Evolutionary conservation across 2,113 vertebrate genomes (phyloP).

Genomic region (Cheirogaleus medius): DNA sequence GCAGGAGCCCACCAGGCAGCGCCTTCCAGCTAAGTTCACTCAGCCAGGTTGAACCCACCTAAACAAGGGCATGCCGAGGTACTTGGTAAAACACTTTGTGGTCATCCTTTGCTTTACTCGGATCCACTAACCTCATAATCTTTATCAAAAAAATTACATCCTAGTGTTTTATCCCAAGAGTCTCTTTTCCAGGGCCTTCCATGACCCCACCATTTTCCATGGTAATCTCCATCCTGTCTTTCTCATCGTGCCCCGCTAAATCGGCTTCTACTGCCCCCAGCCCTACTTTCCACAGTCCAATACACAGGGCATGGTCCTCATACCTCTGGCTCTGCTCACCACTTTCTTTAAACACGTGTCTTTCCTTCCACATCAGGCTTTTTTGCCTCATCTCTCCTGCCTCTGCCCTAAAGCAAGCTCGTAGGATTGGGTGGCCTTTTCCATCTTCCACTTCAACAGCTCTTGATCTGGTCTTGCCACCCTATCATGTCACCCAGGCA

Average conservation of each 20-base stretch:
- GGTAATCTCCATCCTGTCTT: not conserved
- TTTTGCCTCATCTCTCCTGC: not conserved
- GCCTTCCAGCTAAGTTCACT: not conserved
- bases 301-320: not conserved
- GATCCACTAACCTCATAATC: not conserved
- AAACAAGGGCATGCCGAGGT: not conserved
- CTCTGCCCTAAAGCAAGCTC: not conserved
- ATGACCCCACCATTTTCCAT: not conserved
- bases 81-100: not conserved
- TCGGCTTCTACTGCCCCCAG: not conserved
- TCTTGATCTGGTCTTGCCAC: not conserved
- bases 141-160: not conserved
- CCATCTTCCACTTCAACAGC: not conserved
- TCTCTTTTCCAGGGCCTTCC: not conserved
- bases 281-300: not conserved
- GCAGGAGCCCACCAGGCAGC: not conserved
- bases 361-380: not conserved
- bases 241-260: not conserved
- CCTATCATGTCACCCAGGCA: not conserved
- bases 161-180: not conserved
- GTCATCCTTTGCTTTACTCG: not conserved
- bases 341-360: not conserved
- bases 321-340: not conserved
- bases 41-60: not conserved
- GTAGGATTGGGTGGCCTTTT: not conserved